phyloP scores from a whole-genome alignment of 2,113 vertebrate genomes.

The Gambusia holbrooki region DNA sequence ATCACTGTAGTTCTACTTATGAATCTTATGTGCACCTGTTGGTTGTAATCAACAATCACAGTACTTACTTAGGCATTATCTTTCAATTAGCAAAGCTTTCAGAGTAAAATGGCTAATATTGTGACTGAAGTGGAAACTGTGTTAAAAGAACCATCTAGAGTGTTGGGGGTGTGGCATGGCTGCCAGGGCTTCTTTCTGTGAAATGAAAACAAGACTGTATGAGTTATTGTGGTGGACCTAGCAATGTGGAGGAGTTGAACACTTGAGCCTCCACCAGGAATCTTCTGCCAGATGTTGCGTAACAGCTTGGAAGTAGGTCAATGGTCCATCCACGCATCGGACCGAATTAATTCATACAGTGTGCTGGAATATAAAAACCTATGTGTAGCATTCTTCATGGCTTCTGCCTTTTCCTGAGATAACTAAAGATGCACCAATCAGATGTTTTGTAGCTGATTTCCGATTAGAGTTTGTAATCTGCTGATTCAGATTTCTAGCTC shows the following conservation, averaged over 20 bases:
- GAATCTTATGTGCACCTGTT: not conserved
- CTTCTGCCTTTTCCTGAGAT: too few relatives aligned
- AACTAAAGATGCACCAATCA: too few relatives aligned
- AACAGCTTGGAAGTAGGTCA: slow-evolving; percentile 65
- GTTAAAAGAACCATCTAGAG: slow-evolving; percentile 14
- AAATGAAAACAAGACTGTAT: slow-evolving; percentile 12
- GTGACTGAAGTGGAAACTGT: not conserved
- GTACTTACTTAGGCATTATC: not conserved
- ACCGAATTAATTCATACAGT: slow-evolving; percentile 15
- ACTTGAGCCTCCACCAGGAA: slow-evolving; percentile 45
- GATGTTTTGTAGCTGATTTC: not conserved
- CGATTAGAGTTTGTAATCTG: not conserved
- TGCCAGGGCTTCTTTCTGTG: not conserved
- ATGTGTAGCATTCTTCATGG: too few relatives aligned
- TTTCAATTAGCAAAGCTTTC: not conserved
- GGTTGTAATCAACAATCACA: not conserved
- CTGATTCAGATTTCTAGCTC: too few relatives aligned
- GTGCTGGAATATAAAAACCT: not conserved
- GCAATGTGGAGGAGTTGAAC: slow-evolving; percentile 44
- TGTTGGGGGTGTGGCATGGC: slow-evolving; percentile 18
- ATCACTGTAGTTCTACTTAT: not conserved
- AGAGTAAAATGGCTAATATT: not conserved
- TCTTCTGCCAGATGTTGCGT: slow-evolving; percentile 67
- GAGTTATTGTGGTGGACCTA: slow-evolving; percentile 9
- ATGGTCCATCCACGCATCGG: slow-evolving; percentile 35